Evolutionary conservation across 2,113 vertebrate genomes (phyloP).

Genomic region (Colossoma macropomum): DNA sequence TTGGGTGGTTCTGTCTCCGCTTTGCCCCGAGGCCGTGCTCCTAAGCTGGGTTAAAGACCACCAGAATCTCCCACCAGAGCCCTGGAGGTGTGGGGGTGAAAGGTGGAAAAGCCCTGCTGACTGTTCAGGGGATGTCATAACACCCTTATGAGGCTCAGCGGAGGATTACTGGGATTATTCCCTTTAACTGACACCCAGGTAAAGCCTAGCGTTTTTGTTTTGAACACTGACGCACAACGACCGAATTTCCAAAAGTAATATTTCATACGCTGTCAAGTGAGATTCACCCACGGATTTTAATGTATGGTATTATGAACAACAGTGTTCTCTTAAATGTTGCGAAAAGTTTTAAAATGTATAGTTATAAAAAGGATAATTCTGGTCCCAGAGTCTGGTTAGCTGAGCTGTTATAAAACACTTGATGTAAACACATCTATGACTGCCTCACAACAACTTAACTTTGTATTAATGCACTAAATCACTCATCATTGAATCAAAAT

Average conservation of each 20-base stretch:
- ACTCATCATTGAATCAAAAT: no score
- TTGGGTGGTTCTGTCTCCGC: constrained; percentile 26
- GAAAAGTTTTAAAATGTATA: no score
- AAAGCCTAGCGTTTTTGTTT: constrained; percentile 40
- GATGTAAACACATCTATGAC: no score
- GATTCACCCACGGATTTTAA: background rate
- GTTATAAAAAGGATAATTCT: no score
- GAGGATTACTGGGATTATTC: constrained; percentile 39
- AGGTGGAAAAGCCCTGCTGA: constrained; percentile 39
- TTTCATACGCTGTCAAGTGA: background rate
- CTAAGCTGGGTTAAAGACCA: constrained; percentile 27
- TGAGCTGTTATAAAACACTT: no score
- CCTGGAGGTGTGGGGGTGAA: constrained; percentile 10
- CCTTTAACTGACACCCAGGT: constrained; percentile 42
- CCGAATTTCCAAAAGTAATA: constrained; percentile 7
- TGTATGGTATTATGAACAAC: background rate
- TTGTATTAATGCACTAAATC: no score
- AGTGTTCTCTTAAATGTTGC: background rate
- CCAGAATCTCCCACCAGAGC: background rate
- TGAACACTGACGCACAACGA: constrained; percentile 5
- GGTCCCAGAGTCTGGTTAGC: no score
- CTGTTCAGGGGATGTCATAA: constrained; percentile 32
- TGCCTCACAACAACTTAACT: no score
- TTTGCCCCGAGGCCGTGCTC: constrained; percentile 27
- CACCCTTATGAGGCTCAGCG: constrained; percentile 24